A percentile compares a stretch with the other conserved stretches of the same genome.
These are phyloP conservation scores for Metopolophium dirhodum DNA, from an alignment of 1,140 invertebrate genomes.

Conservation along the genomic window DNA sequence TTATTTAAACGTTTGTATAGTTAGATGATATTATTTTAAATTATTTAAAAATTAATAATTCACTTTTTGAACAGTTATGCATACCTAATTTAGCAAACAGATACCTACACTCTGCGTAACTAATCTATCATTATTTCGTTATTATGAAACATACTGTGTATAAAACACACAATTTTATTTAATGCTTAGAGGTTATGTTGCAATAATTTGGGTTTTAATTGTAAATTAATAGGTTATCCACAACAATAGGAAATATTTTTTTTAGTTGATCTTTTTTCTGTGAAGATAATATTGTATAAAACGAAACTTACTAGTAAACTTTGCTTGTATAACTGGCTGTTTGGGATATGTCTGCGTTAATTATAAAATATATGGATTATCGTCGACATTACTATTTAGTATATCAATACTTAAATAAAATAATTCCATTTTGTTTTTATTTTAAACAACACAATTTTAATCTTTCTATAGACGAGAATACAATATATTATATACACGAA, in stretches of 20 bases:
- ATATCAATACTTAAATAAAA: no score
- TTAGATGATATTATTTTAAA: background rate
- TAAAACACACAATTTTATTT: background rate
- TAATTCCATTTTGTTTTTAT: background rate
- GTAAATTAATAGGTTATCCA: background rate
- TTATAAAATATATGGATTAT: background rate
- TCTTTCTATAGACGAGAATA: background rate
- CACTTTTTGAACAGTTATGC: background rate
- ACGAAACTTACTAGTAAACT: background rate
- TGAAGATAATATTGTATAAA: background rate
- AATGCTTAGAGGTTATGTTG: background rate
- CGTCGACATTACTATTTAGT: background rate
- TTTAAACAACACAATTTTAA: background rate
- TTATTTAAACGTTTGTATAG: background rate
- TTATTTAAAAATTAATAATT: background rate
- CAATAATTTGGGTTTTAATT: background rate
- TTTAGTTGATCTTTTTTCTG: background rate
- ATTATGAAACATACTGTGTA: background rate
- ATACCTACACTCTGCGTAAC: background rate
- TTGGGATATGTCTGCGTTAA: background rate
- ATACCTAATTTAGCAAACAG: background rate
- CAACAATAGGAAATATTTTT: background rate
- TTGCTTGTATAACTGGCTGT: background rate
- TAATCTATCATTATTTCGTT: background rate
- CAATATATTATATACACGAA: background rate